phyloP scores from a whole-genome alignment of 2,888 invertebrate species.

The Hemistola chrysoprasaria region DNA sequence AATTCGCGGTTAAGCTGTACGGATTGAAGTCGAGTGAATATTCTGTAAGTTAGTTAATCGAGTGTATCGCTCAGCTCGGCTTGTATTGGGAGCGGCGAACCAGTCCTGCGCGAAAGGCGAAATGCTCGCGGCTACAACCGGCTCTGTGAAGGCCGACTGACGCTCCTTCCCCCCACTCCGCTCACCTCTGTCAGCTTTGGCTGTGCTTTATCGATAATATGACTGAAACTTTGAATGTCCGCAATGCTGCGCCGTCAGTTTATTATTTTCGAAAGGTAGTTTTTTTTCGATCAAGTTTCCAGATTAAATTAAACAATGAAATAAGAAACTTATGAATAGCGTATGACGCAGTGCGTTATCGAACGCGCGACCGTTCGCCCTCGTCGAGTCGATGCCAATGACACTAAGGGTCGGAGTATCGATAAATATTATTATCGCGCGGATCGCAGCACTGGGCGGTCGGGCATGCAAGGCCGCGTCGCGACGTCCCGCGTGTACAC shows the following conservation, averaged over 20 bases:
- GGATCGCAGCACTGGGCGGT: constrained; percentile 65
- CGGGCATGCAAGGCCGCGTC: constrained; percentile 67
- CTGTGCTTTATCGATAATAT: constrained; percentile 59
- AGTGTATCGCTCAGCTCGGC: constrained; percentile 2
- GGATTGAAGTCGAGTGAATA: constrained; percentile 12
- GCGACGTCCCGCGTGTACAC: constrained; percentile 41
- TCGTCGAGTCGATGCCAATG: constrained; percentile 77
- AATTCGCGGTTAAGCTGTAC: too few species aligned
- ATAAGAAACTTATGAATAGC: constrained; percentile 38
- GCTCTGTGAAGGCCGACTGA: constrained; percentile 76
- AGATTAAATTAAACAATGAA: constrained; percentile 8
- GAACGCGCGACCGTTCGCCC: constrained; percentile 48
- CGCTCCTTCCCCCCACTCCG: constrained; percentile 61
- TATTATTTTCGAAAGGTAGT: not conserved
- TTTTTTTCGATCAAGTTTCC: too few species aligned
- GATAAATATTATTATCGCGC: constrained; percentile 58
- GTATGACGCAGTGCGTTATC: constrained; percentile 57
- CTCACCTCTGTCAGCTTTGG: constrained; percentile 47
- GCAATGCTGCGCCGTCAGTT: constrained; percentile 22
- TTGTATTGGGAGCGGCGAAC: constrained; percentile 66
- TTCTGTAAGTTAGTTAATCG: constrained; percentile 5
- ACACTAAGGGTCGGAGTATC: constrained; percentile 68
- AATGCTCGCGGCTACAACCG: constrained; percentile 76
- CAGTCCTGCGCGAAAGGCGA: constrained; percentile 76
- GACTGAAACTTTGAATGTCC: constrained; percentile 27